Percentiles rank a stretch among this genome's conserved stretches.
Conservation (phyloP, 2,797 vertebrate genomes). For the Chiroxiphia lanceolata region DNA sequence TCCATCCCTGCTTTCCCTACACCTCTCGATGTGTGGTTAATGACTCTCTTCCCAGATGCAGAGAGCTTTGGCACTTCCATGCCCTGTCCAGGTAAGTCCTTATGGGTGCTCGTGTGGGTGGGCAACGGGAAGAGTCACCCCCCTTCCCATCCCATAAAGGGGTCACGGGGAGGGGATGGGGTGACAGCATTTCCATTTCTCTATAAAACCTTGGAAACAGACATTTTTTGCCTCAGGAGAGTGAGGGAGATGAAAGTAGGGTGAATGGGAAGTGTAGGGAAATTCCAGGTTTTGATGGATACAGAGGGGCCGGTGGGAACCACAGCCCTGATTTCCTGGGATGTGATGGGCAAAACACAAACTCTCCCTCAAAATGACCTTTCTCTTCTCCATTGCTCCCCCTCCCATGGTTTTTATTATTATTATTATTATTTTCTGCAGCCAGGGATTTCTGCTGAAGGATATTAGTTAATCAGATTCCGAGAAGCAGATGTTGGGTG, state of each 20-base stretch:
- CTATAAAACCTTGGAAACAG: not conserved
- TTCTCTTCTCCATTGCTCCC: not conserved
- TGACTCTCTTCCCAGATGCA: slow-evolving; percentile 23
- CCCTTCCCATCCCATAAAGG: not conserved
- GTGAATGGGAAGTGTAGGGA: not conserved
- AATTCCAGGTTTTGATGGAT: not conserved
- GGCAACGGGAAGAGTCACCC: not conserved
- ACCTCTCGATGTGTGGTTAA: not conserved
- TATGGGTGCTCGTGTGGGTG: fast-evolving
- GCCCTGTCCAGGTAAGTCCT: slow-evolving; percentile 29
- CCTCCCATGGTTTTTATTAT: not conserved
- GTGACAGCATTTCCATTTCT: not conserved
- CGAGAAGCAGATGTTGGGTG: slow-evolving; percentile 70
- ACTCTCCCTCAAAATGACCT: slow-evolving; percentile 24
- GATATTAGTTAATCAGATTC: slow-evolving; percentile 73
- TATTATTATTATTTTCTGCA: not conserved
- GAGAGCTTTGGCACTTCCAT: not conserved
- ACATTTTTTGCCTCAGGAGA: fast-evolving
- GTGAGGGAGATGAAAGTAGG: not conserved
- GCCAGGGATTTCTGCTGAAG: slow-evolving; percentile 63
- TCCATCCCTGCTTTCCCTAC: not conserved
- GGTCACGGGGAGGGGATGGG: not conserved
- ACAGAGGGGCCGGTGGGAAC: not conserved
- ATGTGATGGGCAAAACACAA: not conserved
- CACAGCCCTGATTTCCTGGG: fast-evolving